phyloP scores from a whole-genome alignment of 2,888 invertebrate species.

The Melieria omissa region DNA sequence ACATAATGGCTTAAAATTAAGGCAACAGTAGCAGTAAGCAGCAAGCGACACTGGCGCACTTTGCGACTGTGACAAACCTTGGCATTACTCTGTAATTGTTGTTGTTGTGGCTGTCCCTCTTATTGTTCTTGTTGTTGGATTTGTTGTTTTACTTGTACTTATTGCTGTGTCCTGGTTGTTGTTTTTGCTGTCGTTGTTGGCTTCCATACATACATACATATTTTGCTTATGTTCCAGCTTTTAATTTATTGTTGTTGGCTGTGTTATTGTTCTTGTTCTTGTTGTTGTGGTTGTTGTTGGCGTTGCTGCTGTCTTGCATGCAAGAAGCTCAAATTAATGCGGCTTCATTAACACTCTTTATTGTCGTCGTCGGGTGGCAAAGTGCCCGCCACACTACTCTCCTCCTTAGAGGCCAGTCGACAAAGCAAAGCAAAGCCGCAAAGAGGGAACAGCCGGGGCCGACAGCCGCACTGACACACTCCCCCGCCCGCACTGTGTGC shows the following conservation, averaged over 20 bases:
- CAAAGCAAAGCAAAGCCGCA: no score
- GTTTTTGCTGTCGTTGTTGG: not conserved
- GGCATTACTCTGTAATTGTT: conserved; percentile 16
- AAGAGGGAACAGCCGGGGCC: no score
- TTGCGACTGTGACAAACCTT: conserved; percentile 13
- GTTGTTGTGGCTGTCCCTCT: not conserved
- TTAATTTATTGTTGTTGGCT: not conserved
- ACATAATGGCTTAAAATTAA: conserved; percentile 32
- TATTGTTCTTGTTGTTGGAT: not conserved
- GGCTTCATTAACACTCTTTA: conserved; percentile 33
- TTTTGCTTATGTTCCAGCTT: no score
- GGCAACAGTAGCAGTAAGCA: conserved; percentile 18
- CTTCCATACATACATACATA: not conserved
- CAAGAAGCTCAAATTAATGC: conserved; percentile 26
- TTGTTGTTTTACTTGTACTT: not conserved
- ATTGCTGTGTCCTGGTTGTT: no score
- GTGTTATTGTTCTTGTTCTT: not conserved
- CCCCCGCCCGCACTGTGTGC: no score
- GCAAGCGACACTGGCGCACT: not conserved
- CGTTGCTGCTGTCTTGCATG: conserved; percentile 8
- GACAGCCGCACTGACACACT: no score
- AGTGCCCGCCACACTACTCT: no score
- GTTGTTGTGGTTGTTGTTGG: not conserved
- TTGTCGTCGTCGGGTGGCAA: conserved; percentile 22
- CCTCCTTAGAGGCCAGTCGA: no score